These are phyloP conservation scores for Lateolabrax maculatus DNA, from an alignment of 2,797 vertebrate species.

Conservation along the genomic window DNA sequence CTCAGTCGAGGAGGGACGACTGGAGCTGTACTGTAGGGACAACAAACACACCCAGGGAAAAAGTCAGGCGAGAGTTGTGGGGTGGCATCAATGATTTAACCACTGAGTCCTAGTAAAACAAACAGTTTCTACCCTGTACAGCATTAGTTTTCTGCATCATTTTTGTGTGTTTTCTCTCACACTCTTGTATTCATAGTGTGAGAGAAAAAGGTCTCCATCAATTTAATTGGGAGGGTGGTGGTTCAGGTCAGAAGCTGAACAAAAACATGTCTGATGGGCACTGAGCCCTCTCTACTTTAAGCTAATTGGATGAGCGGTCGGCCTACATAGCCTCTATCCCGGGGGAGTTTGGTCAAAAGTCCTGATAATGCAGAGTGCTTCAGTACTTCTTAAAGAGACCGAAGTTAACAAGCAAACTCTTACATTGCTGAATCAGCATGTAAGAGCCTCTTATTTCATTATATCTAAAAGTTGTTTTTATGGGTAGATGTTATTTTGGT, in stretches of 20 bases:
- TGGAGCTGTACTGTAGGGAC: slow-evolving; percentile 81
- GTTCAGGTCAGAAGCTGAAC: slow-evolving; percentile 48
- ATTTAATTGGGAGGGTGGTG: slow-evolving; percentile 38
- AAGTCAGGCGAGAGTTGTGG: slow-evolving; percentile 45
- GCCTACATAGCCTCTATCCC: slow-evolving; percentile 31
- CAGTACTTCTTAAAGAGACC: slow-evolving; percentile 23
- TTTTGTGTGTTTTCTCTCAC: slow-evolving; percentile 15
- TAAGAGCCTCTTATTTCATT: not conserved
- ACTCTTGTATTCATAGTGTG: not conserved
- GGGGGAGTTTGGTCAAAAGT: slow-evolving; percentile 60
- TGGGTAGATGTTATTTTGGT: slow-evolving; percentile 12
- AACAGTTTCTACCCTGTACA: not conserved
- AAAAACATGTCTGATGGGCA: slow-evolving; percentile 49
- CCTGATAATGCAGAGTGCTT: slow-evolving; percentile 52
- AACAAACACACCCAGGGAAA: slow-evolving; percentile 36
- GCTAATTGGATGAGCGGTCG: slow-evolving; percentile 56
- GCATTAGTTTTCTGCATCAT: not conserved
- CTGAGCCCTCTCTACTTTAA: slow-evolving; percentile 47
- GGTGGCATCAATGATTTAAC: slow-evolving; percentile 1
- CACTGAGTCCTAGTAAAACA: not conserved
- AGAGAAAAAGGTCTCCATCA: slow-evolving; percentile 26
- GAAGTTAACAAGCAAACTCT: slow-evolving; percentile 42
- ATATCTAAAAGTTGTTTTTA: slow-evolving; percentile 29
- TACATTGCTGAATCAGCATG: slow-evolving; percentile 38
- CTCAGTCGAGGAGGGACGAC: slow-evolving; percentile 74